A percentile compares a stretch with the other conserved stretches of the same genome.
phyloP scores from a whole-genome alignment of 2,888 invertebrate genomes.

The Therioaphis trifolii region DNA sequence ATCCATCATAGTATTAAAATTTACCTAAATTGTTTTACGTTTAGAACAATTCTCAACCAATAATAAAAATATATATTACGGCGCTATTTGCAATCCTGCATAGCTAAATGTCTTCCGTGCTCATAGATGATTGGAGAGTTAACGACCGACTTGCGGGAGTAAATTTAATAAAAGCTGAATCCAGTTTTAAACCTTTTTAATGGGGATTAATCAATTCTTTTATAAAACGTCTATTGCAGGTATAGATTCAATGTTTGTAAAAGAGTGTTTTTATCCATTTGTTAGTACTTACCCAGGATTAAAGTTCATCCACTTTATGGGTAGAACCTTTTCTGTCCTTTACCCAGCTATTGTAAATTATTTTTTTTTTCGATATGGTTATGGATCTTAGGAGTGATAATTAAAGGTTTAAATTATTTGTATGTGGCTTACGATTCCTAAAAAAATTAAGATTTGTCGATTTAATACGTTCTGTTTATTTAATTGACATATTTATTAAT shows the following conservation, averaged over 20 bases:
- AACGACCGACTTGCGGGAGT: neutral
- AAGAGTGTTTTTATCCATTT: neutral
- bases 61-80: too few species aligned
- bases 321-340: neutral
- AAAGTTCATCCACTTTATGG: neutral
- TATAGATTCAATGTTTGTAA: slow-evolving; percentile 16
- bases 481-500: neutral
- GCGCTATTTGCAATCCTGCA: too few species aligned
- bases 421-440: neutral
- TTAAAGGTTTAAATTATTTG: neutral
- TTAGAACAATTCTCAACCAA: too few species aligned
- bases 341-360: neutral
- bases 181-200: neutral
- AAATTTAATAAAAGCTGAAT: neutral
- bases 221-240: neutral
- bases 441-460: neutral
- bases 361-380: neutral
- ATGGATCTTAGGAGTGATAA: neutral
- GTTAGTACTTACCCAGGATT: neutral
- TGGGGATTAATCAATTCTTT: neutral
- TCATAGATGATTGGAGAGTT: neutral
- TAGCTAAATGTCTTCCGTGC: too few species aligned
- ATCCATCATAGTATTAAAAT: too few species aligned
- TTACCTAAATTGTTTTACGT: too few species aligned
- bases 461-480: neutral